Base-by-base conservation (phyloP, 2,797 vertebrate genomes). In the Xiphophorus birchmanni region DNA sequence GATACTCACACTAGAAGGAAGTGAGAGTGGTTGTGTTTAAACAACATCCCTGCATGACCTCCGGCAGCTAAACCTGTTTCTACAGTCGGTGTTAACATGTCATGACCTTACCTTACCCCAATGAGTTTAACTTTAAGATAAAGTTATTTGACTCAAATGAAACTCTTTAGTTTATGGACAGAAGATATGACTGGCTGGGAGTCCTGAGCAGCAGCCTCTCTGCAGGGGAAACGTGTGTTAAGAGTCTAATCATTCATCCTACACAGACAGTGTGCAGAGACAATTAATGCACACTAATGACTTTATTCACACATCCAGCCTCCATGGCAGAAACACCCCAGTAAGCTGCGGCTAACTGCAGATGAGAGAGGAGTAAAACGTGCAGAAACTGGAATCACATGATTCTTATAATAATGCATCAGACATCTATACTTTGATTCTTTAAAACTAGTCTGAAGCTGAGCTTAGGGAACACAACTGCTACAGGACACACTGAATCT, bases 261-360 rank as follows among this genome's bases (percentile, higher is more conserved):
- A 67, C 29, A 40, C 17, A 65, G 15, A 65, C 35, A 40, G 32
- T 21, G 91, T 82, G 88, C 88, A 87, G 84, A 17, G 69, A 82
- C 82, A 86, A 92, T 89, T 86, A 56, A 87, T 63, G 29, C 83
- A 81, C 80, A 71, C 60, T 73, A 76, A 86, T 88, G 87, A 93
- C 87, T 84, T 91, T 81, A 85, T 85, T 80, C 78, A 54, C 84
- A 71, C 76, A 78, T 40, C 32, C 63, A 10, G 63, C 8, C 63
- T 67, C 60, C 60, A 35, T 35, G 29, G 15, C 32, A 35, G 35
- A 67, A 67, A 40, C 63, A 67, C 2, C 15, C 35, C 21, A 18
- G 35, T 40, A 17, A 40, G 63, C 63, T 67, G 29, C 9, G 18
- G 35, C 63, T 67, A 40, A 67, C 63, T 37, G 35, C 35, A 11